Evolutionary conservation across 2,888 invertebrate genomes (phyloP).

Genomic region (Uloborus plumipes): DNA sequence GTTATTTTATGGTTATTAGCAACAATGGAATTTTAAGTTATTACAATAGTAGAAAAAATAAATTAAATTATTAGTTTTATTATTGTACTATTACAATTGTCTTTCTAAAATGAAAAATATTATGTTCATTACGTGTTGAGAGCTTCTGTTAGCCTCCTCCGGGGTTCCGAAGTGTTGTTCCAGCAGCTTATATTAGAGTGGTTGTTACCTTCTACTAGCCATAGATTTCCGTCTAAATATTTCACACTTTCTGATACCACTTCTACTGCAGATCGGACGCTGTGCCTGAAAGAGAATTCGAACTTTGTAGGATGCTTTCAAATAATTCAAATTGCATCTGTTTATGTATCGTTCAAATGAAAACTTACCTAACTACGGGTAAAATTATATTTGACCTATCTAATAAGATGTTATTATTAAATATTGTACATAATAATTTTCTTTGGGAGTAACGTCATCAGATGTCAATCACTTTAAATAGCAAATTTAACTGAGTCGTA

Average conservation of each 20-base stretch:
- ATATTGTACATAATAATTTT: background rate
- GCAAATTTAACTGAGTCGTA: too few species aligned
- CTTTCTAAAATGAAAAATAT: too few species aligned
- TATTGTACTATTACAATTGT: too few species aligned
- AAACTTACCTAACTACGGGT: too few species aligned
- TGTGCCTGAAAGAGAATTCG: conserved; percentile 27
- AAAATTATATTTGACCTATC: background rate
- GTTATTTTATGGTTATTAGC: too few species aligned
- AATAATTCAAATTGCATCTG: background rate
- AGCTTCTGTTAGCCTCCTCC: conserved; percentile 31
- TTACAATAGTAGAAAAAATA: too few species aligned
- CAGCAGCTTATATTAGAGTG: conserved; percentile 39
- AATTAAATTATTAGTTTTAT: too few species aligned
- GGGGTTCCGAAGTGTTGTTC: conserved; percentile 16
- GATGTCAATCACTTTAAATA: too few species aligned
- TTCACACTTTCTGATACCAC: conserved; percentile 43
- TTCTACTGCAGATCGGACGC: conserved; percentile 54
- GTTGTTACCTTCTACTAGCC: conserved; percentile 10
- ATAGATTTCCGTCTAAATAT: conserved; percentile 47
- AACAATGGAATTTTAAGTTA: too few species aligned
- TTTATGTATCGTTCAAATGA: too few species aligned
- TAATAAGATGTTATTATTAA: too few species aligned
- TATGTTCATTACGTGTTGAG: conserved; percentile 58
- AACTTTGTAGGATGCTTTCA: background rate
- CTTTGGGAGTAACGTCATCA: background rate